phyloP scores from a whole-genome alignment of 2,797 vertebrate genomes.

The Florisuga fusca region DNA sequence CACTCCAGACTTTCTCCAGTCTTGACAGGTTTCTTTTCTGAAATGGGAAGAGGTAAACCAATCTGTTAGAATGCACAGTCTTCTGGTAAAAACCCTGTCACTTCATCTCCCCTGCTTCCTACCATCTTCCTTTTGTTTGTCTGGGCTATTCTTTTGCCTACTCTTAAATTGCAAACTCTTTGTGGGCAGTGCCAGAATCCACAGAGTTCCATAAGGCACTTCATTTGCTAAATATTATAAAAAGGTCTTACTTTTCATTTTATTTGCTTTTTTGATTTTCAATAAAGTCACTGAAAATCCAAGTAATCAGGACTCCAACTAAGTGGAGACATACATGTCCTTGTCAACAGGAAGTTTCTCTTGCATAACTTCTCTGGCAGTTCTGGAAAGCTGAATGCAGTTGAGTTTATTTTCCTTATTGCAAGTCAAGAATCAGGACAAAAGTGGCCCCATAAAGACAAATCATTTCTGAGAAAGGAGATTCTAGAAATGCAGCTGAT shows the following conservation, averaged over 20 bases:
- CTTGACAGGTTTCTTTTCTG: not conserved
- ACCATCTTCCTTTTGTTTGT: conserved; percentile 21
- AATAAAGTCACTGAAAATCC: not conserved
- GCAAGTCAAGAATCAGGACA: conserved; percentile 15
- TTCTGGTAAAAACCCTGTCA: not conserved
- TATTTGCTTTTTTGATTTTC: not conserved
- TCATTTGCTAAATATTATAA: not conserved
- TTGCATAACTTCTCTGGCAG: conserved; percentile 56
- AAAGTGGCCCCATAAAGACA: not conserved
- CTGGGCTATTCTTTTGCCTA: not conserved
- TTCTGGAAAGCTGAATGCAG: not conserved
- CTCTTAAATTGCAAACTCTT: not conserved
- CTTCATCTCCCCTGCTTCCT: not conserved
- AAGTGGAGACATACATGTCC: conserved; percentile 6
- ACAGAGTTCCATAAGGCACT: not conserved
- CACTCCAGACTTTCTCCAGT: not conserved
- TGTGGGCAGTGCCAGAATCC: not conserved
- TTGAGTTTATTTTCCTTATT: conserved; percentile 25
- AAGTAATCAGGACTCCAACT: not conserved
- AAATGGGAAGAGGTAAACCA: not conserved
- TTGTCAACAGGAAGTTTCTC: conserved; percentile 66
- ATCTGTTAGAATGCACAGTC: not conserved
- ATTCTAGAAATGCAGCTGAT: conserved; percentile 45
- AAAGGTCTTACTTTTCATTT: not conserved
- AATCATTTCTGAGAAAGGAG: conserved; percentile 34